These are phyloP conservation scores for Uropetala carovei DNA, from an alignment of 2,888 invertebrate genomes.

Conservation along the genomic window DNA sequence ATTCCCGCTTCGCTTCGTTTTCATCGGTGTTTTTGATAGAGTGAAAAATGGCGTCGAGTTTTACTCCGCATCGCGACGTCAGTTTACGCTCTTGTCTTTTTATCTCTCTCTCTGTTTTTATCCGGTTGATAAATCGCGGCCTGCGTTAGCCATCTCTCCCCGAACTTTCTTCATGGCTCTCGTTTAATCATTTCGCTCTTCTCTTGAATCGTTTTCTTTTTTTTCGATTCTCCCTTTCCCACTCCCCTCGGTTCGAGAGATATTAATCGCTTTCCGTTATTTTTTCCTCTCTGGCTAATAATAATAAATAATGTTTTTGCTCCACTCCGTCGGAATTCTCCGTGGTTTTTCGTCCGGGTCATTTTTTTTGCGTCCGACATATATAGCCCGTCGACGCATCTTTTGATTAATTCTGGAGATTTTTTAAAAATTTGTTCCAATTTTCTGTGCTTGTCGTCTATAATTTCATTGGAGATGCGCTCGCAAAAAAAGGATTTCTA, in stretches of 20 bases:
- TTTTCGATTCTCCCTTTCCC: background rate
- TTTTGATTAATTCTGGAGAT: too few relatives aligned
- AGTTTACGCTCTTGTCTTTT: background rate
- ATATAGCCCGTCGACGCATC: too few relatives aligned
- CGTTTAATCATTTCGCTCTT: background rate
- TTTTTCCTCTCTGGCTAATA: background rate
- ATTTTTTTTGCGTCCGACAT: too few relatives aligned
- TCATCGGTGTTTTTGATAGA: background rate
- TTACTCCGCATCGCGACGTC: background rate
- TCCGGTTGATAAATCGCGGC: background rate
- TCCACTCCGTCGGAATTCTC: too few relatives aligned
- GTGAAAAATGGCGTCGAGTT: background rate
- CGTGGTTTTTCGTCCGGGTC: too few relatives aligned
- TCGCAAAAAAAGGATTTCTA: too few relatives aligned
- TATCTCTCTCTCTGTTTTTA: background rate
- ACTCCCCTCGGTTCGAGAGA: background rate
- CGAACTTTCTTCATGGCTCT: constrained; percentile 20
- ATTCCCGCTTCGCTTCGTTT: background rate
- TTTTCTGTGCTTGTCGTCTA: too few relatives aligned
- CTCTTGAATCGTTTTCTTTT: background rate
- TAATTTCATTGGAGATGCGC: too few relatives aligned
- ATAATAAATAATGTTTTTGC: too few relatives aligned
- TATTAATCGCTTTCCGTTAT: background rate
- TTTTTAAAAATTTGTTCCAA: too few relatives aligned
- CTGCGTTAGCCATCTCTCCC: background rate